Percentiles rank a stretch among this genome's conserved stretches.
Conservation (phyloP, 2,888 invertebrate species). For the Himalopsyche japonica region DNA sequence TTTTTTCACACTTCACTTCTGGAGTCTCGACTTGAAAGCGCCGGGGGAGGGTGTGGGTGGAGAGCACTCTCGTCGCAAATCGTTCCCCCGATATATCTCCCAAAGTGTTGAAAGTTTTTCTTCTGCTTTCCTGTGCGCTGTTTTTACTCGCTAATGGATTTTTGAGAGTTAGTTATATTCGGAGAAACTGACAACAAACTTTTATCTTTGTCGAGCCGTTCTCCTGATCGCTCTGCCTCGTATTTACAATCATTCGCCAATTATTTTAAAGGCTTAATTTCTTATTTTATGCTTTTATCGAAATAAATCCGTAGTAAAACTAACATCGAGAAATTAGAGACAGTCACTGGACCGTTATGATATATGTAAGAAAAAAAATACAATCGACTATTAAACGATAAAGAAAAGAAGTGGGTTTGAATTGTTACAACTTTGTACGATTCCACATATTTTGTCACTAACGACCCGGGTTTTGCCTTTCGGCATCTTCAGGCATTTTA, state of each 20-base stretch:
- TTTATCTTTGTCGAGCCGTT: background rate
- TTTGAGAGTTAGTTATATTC: conserved; percentile 6
- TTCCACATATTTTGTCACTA: too few species aligned
- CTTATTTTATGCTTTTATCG: background rate
- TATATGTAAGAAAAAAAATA: too few species aligned
- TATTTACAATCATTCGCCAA: background rate
- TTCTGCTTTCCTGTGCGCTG: background rate
- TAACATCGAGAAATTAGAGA: too few species aligned
- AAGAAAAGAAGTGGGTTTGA: too few species aligned
- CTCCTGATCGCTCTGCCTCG: background rate
- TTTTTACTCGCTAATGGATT: conserved; percentile 2
- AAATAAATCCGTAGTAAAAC: background rate
- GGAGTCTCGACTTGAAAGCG: background rate
- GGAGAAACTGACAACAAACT: conserved; percentile 1
- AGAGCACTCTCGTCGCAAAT: background rate
- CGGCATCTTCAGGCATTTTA: too few species aligned
- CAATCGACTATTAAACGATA: too few species aligned
- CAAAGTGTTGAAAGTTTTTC: background rate
- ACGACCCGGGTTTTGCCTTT: too few species aligned
- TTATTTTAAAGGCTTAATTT: background rate
- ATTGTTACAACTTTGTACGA: too few species aligned
- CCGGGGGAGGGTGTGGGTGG: background rate
- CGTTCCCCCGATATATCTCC: background rate
- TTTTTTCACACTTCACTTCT: background rate
- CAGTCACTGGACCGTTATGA: too few species aligned